phyloP scores from a whole-genome alignment of 2,113 vertebrate genomes.

The Lophius piscatorius region DNA sequence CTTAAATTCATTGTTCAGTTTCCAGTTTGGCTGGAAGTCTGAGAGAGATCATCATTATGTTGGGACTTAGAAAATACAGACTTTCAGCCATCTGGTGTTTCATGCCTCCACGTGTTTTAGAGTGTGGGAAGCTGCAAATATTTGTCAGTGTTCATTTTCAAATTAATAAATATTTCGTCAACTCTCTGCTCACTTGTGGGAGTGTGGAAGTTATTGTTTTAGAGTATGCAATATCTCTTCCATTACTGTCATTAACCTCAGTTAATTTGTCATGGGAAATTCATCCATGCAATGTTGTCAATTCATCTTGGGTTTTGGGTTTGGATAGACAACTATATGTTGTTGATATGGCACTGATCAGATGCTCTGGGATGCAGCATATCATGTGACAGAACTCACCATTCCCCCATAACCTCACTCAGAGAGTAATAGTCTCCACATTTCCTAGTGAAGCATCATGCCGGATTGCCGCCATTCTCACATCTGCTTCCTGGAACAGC shows the following conservation, averaged over 20 bases:
- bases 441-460: conserved; percentile 44
- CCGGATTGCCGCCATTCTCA: conserved; percentile 64
- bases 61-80: conserved; percentile 54
- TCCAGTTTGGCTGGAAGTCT: conserved; percentile 49
- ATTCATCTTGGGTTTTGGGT: conserved; percentile 24
- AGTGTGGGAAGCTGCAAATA: conserved; percentile 67
- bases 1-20: conserved; percentile 39
- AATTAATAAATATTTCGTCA: conserved; percentile 66
- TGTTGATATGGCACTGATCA: conserved; percentile 28
- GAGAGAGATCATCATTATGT: conserved; percentile 52
- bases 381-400: conserved; percentile 40
- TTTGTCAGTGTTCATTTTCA: conserved; percentile 64
- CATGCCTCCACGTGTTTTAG: conserved; percentile 63
- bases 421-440: conserved; percentile 47
- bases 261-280: conserved; percentile 59
- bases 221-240: conserved; percentile 43
- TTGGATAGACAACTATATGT: conserved; percentile 54
- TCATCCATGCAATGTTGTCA: conserved; percentile 31
- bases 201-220: conserved; percentile 40
- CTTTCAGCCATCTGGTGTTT: conserved; percentile 67
- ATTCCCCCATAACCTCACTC: conserved; percentile 27
- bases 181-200: conserved; percentile 47
- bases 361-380: conserved; percentile 24
- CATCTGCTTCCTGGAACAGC: conserved; percentile 76
- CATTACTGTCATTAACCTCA: conserved; percentile 54